Base-by-base conservation (phyloP, 2,888 invertebrate species). In the Andrena flavipes region DNA sequence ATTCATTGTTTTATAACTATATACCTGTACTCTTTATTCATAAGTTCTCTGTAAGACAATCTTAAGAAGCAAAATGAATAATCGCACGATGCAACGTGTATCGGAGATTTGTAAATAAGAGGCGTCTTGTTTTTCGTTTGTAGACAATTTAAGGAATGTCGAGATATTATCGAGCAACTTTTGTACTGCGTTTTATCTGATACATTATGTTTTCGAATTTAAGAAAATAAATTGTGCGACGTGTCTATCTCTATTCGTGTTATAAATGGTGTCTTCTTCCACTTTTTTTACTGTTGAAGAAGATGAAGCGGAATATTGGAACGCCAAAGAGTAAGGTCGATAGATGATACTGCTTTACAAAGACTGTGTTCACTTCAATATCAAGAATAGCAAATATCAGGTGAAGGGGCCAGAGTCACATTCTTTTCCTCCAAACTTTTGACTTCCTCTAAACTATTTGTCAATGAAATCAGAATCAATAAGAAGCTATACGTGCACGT, bases 31-130 rank as follows among this genome's bases (percentile, higher is more conserved):
- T 64, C 6, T 42, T 42, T 42, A 42, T 42, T 42, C 42, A 2
- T 63, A 70, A 4, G 29, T 54, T 70, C 23, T 20, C 29, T 20
- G 10, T 60, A 54, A 26, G 33, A 30, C 13, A 35, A 59, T 7
- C 42, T n/a, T n/a, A 33, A 13, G 10, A 23, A 16, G 4, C 42
- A 16, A 51, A 72, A 63, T 48, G 42, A 33, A 0, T 26, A 49
- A 2, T n/a, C 60, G 23, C 23, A 7, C 7, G 26, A 64, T 42
- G 16, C 13, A 13, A 42, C 3, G 26, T 64, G 30, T 20, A 16
- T 16, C 35, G 33, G 5, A 6, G 1, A 49, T 51, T 29, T 77
- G 76, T 77, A 77, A 67, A 77, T 77, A 77, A 54, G n/a, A 54
- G 2, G 51, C 2, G 26, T 29, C 49, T 35, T 42, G 42, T 42